Conservation (phyloP, 2,888 invertebrate genomes). For the Acrocera orbiculus region DNA sequence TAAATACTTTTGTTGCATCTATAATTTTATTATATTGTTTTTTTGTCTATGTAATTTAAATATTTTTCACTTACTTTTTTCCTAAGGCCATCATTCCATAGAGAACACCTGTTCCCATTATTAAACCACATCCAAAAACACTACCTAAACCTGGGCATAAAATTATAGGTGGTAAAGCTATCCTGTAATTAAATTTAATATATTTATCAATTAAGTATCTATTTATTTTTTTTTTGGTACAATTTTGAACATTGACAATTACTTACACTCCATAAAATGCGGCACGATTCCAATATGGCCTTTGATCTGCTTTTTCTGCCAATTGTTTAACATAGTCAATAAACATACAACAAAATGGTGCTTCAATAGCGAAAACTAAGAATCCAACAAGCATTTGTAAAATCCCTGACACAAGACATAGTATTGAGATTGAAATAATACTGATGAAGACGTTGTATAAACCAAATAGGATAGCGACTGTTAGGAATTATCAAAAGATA, state of each 20-base stretch:
- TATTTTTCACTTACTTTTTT: slow-evolving; percentile 66
- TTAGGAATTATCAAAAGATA: slow-evolving; percentile 23
- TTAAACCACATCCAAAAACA: slow-evolving; percentile 71
- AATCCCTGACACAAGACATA: slow-evolving; percentile 58
- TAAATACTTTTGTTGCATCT: too few relatives aligned
- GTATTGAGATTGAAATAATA: slow-evolving; percentile 42
- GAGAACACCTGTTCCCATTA: slow-evolving; percentile 73
- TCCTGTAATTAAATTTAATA: slow-evolving; percentile 34
- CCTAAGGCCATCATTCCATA: slow-evolving; percentile 93
- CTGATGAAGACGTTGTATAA: slow-evolving; percentile 54
- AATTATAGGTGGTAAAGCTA: slow-evolving; percentile 64
- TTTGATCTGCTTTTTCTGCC: slow-evolving; percentile 62
- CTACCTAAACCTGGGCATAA: slow-evolving; percentile 58
- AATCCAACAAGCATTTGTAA: slow-evolving; percentile 84
- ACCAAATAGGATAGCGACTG: slow-evolving; percentile 75
- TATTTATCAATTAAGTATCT: neutral
- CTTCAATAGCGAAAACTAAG: slow-evolving; percentile 73
- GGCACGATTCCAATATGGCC: slow-evolving; percentile 83
- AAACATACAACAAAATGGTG: slow-evolving; percentile 94
- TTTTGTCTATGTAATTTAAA: too few relatives aligned
- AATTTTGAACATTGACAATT: neutral
- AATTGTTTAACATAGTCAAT: slow-evolving; percentile 82
- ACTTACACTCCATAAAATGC: slow-evolving; percentile 70
- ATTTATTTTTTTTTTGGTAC: neutral
- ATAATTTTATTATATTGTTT: too few relatives aligned